These are phyloP conservation scores for Callospermophilus lateralis DNA, from an alignment of 2,113 vertebrate genomes.

Conservation along the genomic window DNA sequence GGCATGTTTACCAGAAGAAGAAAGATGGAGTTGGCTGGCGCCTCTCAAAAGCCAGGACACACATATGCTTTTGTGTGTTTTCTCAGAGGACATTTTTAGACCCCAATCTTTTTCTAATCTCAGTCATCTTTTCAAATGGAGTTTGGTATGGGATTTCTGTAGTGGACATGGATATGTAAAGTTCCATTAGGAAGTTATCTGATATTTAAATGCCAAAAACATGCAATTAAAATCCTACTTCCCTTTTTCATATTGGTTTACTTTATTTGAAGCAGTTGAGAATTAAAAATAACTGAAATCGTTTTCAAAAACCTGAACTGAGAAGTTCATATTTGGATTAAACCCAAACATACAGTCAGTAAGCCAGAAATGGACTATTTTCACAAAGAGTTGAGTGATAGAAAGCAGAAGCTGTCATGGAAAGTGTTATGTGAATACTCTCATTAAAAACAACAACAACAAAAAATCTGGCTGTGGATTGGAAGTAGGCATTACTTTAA, in stretches of 20 bases:
- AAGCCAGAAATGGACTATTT: constrained; percentile 81
- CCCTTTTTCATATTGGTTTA: constrained; percentile 77
- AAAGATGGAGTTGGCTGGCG: constrained; percentile 61
- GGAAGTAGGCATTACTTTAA: constrained; percentile 72
- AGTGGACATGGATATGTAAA: constrained; percentile 51
- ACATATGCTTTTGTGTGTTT: constrained; percentile 68
- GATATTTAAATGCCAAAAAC: constrained; percentile 74
- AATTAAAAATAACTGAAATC: constrained; percentile 76
- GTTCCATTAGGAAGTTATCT: constrained; percentile 79
- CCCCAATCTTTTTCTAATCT: constrained; percentile 63
- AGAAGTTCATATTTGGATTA: constrained; percentile 79
- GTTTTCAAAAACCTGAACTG: constrained; percentile 72
- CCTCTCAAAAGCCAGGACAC: constrained; percentile 63
- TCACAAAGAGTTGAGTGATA: constrained; percentile 83
- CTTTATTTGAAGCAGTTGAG: constrained; percentile 74
- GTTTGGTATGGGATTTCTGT: constrained; percentile 51
- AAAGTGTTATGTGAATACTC: constrained; percentile 81
- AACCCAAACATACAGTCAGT: constrained; percentile 65
- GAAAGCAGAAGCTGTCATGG: constrained; percentile 81
- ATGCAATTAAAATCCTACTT: constrained; percentile 73
- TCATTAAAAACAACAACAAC: constrained; percentile 62
- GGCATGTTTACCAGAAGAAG: constrained; percentile 75
- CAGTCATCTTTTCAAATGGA: constrained; percentile 64
- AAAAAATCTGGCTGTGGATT: constrained; percentile 39
- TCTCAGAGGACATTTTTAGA: constrained; percentile 68